Evolutionary conservation across 2,797 vertebrate species (phyloP).

Genomic region (Argya squamiceps): DNA sequence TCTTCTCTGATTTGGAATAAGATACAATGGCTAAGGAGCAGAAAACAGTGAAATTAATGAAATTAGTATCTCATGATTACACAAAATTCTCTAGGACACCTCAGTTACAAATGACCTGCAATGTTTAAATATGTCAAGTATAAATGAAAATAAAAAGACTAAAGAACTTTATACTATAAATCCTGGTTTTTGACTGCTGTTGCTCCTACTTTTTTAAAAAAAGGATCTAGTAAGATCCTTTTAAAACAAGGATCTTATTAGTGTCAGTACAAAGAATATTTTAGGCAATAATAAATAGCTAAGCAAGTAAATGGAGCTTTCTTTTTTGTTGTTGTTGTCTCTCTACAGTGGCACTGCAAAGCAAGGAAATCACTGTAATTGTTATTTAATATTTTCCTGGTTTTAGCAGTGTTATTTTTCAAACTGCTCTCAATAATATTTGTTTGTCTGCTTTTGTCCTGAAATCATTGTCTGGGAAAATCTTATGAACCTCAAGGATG

Average conservation of each 20-base stretch:
- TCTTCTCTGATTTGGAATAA: background rate
- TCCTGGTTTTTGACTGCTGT: background rate
- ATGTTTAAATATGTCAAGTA: background rate
- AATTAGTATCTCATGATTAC: background rate
- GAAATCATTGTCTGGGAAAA: background rate
- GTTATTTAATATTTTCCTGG: background rate
- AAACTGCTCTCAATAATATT: background rate
- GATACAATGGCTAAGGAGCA: background rate
- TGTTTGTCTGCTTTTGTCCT: background rate
- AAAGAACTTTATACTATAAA: background rate
- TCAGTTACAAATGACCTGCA: background rate
- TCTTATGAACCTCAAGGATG: background rate
- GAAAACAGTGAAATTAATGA: background rate
- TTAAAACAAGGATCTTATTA: background rate
- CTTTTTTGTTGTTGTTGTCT: background rate
- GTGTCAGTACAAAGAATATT: background rate
- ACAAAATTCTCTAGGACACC: background rate
- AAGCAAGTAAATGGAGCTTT: background rate
- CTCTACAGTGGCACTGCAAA: background rate
- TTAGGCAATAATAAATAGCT: background rate
- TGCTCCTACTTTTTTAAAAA: background rate
- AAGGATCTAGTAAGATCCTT: background rate
- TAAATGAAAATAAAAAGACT: background rate
- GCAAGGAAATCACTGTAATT: background rate
- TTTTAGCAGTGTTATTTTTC: background rate